Base-by-base conservation (phyloP, 2,113 vertebrate genomes). In the Oxyruncus cristatus region DNA sequence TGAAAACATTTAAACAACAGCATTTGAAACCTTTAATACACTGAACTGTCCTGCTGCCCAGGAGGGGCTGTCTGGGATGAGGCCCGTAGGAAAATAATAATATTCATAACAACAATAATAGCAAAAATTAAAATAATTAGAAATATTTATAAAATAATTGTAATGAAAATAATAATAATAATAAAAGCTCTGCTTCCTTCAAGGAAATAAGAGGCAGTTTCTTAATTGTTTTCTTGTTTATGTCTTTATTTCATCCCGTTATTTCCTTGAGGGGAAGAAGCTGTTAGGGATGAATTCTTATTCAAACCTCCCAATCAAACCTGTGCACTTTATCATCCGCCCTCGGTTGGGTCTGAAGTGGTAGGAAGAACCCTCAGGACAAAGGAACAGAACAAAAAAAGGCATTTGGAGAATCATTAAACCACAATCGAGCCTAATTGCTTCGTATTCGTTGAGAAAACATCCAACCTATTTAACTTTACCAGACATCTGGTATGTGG, bases 391-490 rank as follows among this genome's bases (percentile, higher is more conserved):
- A 80, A 94, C 46, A 92, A 86, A 97, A 80, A 88, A 96, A 89
- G 47, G 61, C 79, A 52, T 93, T 92, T 94, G 68, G 86, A 92
- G 75, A 95, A 92, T 91, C 68, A 89, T 95, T 95, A 97, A 95
- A 83, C 86, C 79, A 67, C 80, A 86, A 70, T 84, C 39, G 39
- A 86, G 63, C 65, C 50, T 90, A 83, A 91, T 93, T 91, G 79
- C 65, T 95, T 70, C 5, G 2, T 16, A 58, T 70, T 80, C 75
- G 53, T 70, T 61, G 50, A 85, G 84, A 88, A 97, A 83, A 86
- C 44, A 41, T 66, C 68, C 79, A 74, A 32, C 12, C 33, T 56
- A 61, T 49, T 91, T 78, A 74, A 91, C 72, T 86, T 62, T 28
- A 66, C 41, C 66, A 50, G 68, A 28, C 49, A 88, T 88, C 55